Evolutionary conservation across 1,140 invertebrate genomes (phyloP).

Genomic region (Scaptomyza pallida): DNA sequence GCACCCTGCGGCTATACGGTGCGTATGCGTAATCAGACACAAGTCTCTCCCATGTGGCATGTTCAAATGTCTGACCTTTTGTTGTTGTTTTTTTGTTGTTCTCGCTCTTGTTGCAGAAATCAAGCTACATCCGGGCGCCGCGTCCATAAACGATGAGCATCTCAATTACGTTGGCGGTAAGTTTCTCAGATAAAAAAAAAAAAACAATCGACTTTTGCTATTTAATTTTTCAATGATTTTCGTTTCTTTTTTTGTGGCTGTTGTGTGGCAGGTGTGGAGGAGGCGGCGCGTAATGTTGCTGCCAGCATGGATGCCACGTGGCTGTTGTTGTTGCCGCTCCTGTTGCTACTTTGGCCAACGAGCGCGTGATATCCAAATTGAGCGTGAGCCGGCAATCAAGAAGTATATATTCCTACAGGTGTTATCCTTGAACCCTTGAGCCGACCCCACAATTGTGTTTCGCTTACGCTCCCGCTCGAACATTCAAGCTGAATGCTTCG

Average conservation of each 20-base stretch:
- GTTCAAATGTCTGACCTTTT: constrained; percentile 10
- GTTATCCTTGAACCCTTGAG: constrained; percentile 43
- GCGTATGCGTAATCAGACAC: constrained; percentile 84
- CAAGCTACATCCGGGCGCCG: constrained; percentile 79
- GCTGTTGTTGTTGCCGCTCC: constrained; percentile 19
- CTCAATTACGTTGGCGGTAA: constrained; percentile 81
- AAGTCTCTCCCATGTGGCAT: constrained; percentile 16
- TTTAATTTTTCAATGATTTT: background rate
- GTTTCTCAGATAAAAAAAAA: constrained; percentile 9
- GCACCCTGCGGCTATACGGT: constrained; percentile 94
- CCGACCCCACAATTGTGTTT: constrained; percentile 43
- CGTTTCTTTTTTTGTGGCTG: background rate
- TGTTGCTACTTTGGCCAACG: constrained; percentile 42
- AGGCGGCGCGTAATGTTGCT: constrained; percentile 57
- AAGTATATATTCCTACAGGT: constrained; percentile 75
- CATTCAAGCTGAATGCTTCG: too few species aligned
- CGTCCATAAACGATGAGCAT: constrained; percentile 79
- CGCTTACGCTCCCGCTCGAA: constrained; percentile 55
- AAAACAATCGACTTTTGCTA: background rate
- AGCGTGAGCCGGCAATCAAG: constrained; percentile 75
- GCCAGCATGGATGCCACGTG: constrained; percentile 27
- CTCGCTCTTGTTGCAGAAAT: constrained; percentile 81
- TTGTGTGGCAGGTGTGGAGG: constrained; percentile 51
- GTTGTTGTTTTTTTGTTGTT: constrained; percentile 36
- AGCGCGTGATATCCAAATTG: constrained; percentile 74